Conservation (phyloP, 1,140 invertebrate genomes). For the Condylostylus longicornis region DNA sequence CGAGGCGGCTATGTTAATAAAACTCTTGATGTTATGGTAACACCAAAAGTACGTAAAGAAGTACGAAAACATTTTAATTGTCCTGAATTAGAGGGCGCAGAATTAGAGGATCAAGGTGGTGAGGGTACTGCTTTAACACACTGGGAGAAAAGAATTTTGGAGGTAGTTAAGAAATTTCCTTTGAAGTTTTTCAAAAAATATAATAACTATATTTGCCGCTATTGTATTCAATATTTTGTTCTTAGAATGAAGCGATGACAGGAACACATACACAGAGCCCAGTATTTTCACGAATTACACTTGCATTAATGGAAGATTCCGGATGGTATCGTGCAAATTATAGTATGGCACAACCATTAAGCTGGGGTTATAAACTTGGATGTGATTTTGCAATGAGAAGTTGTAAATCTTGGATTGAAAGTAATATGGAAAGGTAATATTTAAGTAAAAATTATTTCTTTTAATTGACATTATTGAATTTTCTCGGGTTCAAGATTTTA, state of each 20-base stretch:
- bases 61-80: conserved; percentile 87
- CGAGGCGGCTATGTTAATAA: conserved; percentile 56
- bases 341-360: conserved; percentile 67
- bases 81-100: conserved; percentile 79
- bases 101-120: conserved; percentile 94
- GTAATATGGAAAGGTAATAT: conserved; percentile 34
- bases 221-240: conserved; percentile 10
- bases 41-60: conserved; percentile 72
- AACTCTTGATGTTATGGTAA: conserved; percentile 79
- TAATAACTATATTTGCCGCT: not conserved
- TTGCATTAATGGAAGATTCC: conserved; percentile 96
- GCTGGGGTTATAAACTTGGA: conserved; percentile 81
- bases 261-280: conserved; percentile 98
- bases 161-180: conserved; percentile 41
- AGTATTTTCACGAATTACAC: conserved; percentile 87
- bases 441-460: not conserved
- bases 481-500: not conserved
- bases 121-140: conserved; percentile 94
- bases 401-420: conserved; percentile 87
- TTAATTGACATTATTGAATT: not conserved
- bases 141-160: conserved; percentile 96
- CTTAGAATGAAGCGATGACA: conserved; percentile 98
- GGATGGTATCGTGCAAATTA: conserved; percentile 91
- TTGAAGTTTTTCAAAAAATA: not conserved
- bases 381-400: conserved; percentile 89